Percentiles rank a stretch among this genome's conserved stretches.
Evolutionary conservation across 2,797 vertebrate species (phyloP).

Genomic region (Rhinophrynus dorsalis): DNA sequence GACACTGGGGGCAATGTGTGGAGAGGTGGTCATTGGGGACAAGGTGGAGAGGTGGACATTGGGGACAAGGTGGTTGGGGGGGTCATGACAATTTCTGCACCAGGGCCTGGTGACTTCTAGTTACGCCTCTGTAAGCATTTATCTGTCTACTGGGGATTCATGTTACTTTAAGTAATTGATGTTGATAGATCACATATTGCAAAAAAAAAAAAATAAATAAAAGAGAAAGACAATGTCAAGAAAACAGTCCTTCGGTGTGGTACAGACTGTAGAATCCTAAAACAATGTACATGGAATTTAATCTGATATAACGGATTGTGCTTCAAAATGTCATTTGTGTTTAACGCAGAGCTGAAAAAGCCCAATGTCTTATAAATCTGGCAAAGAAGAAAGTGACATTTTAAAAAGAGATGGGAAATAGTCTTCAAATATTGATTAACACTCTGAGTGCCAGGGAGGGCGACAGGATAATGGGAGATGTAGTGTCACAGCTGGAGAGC

Average conservation of each 20-base stretch:
- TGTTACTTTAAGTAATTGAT: background rate
- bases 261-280: constrained; percentile 12
- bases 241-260: background rate
- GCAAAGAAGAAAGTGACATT: background rate
- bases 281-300: constrained; percentile 12
- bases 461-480: too few relatives aligned
- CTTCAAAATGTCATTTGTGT: background rate
- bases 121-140: too few relatives aligned
- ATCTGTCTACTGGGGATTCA: background rate
- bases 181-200: constrained; percentile 14
- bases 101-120: too few relatives aligned
- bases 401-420: background rate
- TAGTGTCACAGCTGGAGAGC: too few relatives aligned
- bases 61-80: too few relatives aligned
- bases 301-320: background rate
- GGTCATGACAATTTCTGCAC: too few relatives aligned
- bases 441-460: too few relatives aligned
- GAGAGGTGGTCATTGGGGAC: too few relatives aligned
- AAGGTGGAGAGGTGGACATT: too few relatives aligned
- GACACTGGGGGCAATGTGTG: too few relatives aligned
- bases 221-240: too few relatives aligned
- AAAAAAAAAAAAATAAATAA: background rate
- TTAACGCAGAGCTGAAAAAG: background rate
- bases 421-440: background rate
- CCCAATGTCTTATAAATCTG: background rate